phyloP scores from a whole-genome alignment of 2,888 invertebrate genomes.

The Meta bourneti region DNA sequence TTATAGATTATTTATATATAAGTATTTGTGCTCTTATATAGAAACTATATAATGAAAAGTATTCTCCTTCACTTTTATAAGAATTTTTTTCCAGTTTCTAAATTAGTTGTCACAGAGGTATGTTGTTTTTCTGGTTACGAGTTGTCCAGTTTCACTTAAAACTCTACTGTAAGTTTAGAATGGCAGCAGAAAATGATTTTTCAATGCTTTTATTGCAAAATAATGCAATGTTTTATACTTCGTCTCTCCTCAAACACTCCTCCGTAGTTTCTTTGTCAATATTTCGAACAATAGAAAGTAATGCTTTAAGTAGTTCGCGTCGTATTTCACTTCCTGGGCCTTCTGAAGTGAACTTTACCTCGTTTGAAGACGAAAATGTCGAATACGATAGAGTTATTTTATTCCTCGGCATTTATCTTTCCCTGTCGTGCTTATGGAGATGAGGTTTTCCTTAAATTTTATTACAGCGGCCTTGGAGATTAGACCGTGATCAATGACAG shows the following conservation, averaged over 20 bases:
- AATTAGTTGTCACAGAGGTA: too few species aligned
- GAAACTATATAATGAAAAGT: too few species aligned
- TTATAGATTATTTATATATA: too few species aligned
- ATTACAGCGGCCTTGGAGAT: conserved; percentile 57
- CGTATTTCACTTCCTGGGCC: background rate
- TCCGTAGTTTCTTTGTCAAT: background rate
- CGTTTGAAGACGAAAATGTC: background rate
- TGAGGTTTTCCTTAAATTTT: conserved; percentile 46
- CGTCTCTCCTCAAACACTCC: background rate
- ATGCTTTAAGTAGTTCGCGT: background rate
- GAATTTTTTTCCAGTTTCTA: too few species aligned
- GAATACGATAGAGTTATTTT: background rate
- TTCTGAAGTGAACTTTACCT: background rate
- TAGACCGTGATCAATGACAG: conserved; percentile 57
- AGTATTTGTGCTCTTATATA: too few species aligned
- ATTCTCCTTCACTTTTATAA: too few species aligned
- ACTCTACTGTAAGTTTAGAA: too few species aligned
- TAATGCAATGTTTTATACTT: background rate
- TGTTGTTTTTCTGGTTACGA: too few species aligned
- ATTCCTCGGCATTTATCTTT: background rate
- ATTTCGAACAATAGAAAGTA: conserved; percentile 14
- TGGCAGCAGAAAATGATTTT: too few species aligned
- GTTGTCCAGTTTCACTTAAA: too few species aligned
- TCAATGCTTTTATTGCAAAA: too few species aligned
- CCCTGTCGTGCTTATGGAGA: conserved; percentile 12